These are phyloP conservation scores for Electrophaes corylata DNA, from an alignment of 2,888 invertebrate species.

Conservation along the genomic window DNA sequence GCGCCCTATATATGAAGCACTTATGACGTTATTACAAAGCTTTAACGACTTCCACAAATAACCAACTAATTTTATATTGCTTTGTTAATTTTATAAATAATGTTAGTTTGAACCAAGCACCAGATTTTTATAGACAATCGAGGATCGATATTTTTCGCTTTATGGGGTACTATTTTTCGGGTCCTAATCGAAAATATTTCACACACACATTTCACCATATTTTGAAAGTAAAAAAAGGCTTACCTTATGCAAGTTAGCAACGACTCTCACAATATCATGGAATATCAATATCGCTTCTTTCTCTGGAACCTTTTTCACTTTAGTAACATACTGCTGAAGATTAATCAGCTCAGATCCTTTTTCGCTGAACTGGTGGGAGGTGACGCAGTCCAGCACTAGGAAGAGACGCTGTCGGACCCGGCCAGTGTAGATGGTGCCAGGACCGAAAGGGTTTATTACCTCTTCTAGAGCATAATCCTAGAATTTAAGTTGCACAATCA, in stretches of 20 bases:
- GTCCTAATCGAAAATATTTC: too few relatives aligned
- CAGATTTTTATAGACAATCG: too few relatives aligned
- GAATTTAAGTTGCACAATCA: too few relatives aligned
- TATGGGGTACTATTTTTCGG: too few relatives aligned
- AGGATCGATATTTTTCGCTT: too few relatives aligned
- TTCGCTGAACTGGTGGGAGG: slow-evolving; percentile 86
- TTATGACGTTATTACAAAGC: too few relatives aligned
- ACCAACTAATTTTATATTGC: too few relatives aligned
- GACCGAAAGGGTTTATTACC: slow-evolving; percentile 73
- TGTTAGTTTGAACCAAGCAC: too few relatives aligned
- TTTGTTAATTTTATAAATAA: too few relatives aligned
- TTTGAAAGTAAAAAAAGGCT: slow-evolving; percentile 24
- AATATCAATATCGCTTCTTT: slow-evolving; percentile 90
- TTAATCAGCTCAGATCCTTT: slow-evolving; percentile 85
- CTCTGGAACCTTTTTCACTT: slow-evolving; percentile 89
- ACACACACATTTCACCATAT: too few relatives aligned
- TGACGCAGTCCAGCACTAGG: slow-evolving; percentile 89
- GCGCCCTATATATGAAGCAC: too few relatives aligned
- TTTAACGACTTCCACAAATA: too few relatives aligned
- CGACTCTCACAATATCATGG: slow-evolving; percentile 89
- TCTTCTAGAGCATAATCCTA: slow-evolving; percentile 89
- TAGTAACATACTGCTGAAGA: slow-evolving; percentile 90
- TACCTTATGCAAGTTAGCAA: slow-evolving; percentile 89
- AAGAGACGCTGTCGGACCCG: slow-evolving; percentile 85
- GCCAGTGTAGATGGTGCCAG: slow-evolving; percentile 84